These are phyloP conservation scores for Myotis davidii DNA, from an alignment of 2,113 vertebrate species.

Conservation along the genomic window DNA sequence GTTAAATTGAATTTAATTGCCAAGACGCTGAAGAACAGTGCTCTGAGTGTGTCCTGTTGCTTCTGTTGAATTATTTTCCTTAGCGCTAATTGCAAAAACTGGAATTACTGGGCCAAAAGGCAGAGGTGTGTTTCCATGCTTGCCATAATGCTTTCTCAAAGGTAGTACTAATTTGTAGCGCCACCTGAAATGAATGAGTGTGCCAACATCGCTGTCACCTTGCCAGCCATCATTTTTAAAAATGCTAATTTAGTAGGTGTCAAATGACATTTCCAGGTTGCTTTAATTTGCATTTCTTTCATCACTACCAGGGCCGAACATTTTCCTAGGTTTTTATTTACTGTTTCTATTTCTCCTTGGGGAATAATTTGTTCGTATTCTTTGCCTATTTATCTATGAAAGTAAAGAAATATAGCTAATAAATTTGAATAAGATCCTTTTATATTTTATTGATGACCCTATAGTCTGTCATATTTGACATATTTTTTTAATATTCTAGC, in stretches of 20 bases:
- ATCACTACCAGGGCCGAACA: neutral
- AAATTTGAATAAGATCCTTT: constrained; percentile 53
- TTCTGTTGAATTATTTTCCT: constrained; percentile 26
- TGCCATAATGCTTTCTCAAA: constrained; percentile 18
- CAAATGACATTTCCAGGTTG: constrained; percentile 52
- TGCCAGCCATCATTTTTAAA: constrained; percentile 13
- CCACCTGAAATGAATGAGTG: neutral
- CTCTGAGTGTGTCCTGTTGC: neutral
- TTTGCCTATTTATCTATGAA: constrained; percentile 3
- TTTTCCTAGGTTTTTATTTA: constrained; percentile 42
- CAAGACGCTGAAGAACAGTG: constrained; percentile 5
- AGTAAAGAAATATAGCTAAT: constrained; percentile 45
- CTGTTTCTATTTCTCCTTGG: constrained; percentile 37
- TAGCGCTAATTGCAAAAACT: constrained; percentile 30
- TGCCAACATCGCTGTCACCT: neutral
- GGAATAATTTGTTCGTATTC: neutral
- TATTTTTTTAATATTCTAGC: neutral
- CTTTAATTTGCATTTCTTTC: constrained; percentile 54
- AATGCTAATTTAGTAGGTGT: constrained; percentile 38
- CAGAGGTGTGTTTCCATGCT: neutral
- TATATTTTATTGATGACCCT: constrained; percentile 27
- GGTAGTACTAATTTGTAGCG: neutral
- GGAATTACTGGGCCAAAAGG: constrained; percentile 40
- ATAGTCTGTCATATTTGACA: constrained; percentile 13
- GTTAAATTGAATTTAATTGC: constrained; percentile 56